phyloP scores from a whole-genome alignment of 2,797 vertebrate genomes.

The Lates japonicus region DNA sequence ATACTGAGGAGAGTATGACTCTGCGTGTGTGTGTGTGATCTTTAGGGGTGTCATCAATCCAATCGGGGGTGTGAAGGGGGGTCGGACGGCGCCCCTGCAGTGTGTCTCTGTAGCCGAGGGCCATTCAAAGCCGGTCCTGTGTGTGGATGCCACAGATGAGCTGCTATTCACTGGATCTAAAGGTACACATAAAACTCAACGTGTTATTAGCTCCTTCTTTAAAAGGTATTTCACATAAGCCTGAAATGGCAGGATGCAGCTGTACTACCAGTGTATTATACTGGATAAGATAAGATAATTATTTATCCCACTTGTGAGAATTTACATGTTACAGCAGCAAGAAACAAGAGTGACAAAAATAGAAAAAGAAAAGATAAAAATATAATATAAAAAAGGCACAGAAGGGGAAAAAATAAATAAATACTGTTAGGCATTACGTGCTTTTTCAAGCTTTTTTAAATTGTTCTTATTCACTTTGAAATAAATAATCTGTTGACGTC shows the following conservation, averaged over 20 bases:
- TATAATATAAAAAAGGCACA: too few relatives aligned
- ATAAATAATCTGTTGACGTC: neutral
- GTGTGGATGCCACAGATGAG: conserved; percentile 96
- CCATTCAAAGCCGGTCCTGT: conserved; percentile 96
- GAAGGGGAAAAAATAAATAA: too few relatives aligned
- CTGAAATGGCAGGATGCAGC: neutral
- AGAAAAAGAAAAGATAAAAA: too few relatives aligned
- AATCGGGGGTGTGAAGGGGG: conserved; percentile 91
- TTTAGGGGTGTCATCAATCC: conserved; percentile 95
- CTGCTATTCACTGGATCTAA: conserved; percentile 97
- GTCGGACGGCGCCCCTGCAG: conserved; percentile 94
- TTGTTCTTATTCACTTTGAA: neutral
- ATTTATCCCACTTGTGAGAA: too few relatives aligned
- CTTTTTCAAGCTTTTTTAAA: neutral
- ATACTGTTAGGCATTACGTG: too few relatives aligned
- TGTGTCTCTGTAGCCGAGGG: conserved; percentile 96
- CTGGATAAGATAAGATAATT: too few relatives aligned
- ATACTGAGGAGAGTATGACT: conserved; percentile 25
- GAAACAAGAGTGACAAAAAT: too few relatives aligned
- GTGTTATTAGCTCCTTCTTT: neutral
- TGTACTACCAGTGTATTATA: neutral
- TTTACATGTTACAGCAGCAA: too few relatives aligned
- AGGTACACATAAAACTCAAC: conserved; percentile 82
- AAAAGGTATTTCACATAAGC: neutral
- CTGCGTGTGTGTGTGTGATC: conserved; percentile 41